phyloP scores from a whole-genome alignment of 1,140 invertebrate species.

The Hypothenemus hampei region DNA sequence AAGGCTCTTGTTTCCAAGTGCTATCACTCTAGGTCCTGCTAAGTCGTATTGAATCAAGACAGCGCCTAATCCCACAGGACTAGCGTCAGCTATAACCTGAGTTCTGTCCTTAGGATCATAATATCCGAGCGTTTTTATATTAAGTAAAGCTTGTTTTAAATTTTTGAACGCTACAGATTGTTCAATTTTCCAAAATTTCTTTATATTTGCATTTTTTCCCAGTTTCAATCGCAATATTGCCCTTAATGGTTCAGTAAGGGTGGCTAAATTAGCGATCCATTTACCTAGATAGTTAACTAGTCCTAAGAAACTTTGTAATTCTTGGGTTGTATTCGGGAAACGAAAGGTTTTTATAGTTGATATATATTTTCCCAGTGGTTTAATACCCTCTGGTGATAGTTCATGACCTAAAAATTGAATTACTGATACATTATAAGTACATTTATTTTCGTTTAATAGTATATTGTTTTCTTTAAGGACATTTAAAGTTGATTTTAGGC shows the following conservation, averaged over 20 bases:
- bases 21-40: slow-evolving; percentile 5
- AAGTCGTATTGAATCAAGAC: slow-evolving; percentile 32
- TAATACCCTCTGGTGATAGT: slow-evolving; percentile 32
- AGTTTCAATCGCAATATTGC: slow-evolving; percentile 24
- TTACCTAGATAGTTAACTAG: slow-evolving; percentile 30
- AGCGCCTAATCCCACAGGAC: slow-evolving; percentile 43
- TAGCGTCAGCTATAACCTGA: slow-evolving; percentile 45
- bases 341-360: slow-evolving; percentile 25
- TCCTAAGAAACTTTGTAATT: slow-evolving; percentile 41
- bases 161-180: slow-evolving; percentile 21
- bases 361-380: slow-evolving; percentile 23
- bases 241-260: slow-evolving; percentile 34
- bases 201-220: slow-evolving; percentile 14
- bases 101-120: slow-evolving; percentile 34
- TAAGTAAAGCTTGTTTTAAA: slow-evolving; percentile 1
- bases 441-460: slow-evolving; percentile 34
- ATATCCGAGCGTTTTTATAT: slow-evolving; percentile 48
- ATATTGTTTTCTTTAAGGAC: slow-evolving; percentile 25
- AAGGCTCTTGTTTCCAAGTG: no score
- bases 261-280: slow-evolving; percentile 40
- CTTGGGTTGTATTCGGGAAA: slow-evolving; percentile 30
- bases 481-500: slow-evolving; percentile 1
- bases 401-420: slow-evolving; percentile 36
- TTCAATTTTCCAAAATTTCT: slow-evolving; percentile 36
- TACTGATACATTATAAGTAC: slow-evolving; percentile 17